phyloP scores from a whole-genome alignment of 2,113 vertebrate genomes.

The Tetraodon nigroviridis region DNA sequence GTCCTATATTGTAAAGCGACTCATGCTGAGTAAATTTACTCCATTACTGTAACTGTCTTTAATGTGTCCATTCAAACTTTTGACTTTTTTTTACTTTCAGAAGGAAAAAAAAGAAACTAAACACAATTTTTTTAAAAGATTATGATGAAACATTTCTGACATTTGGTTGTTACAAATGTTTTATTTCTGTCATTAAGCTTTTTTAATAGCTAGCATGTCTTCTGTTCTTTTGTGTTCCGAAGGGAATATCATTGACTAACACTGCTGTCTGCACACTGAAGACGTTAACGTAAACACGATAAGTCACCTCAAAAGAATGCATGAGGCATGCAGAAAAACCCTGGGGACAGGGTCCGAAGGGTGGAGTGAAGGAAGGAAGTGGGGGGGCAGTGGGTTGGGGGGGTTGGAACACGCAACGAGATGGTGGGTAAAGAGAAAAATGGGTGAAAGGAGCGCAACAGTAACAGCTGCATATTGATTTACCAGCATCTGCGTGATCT shows the following conservation, averaged over 20 bases:
- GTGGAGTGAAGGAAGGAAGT: slow-evolving; percentile 33
- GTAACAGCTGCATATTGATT: too few relatives aligned
- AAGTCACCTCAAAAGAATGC: slow-evolving; percentile 71
- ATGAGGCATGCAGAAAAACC: slow-evolving; percentile 55
- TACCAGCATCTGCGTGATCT: too few relatives aligned
- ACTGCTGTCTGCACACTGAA: slow-evolving; percentile 22
- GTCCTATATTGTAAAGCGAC: slow-evolving; percentile 16
- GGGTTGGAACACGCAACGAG: slow-evolving; percentile 27
- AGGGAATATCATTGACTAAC: neutral
- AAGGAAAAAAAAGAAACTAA: neutral
- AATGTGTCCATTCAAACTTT: neutral
- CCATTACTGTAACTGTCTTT: neutral
- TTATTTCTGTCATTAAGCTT: too few relatives aligned
- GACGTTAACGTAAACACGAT: slow-evolving; percentile 68
- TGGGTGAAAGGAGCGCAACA: slow-evolving; percentile 8
- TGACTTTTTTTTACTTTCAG: neutral
- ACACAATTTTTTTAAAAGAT: too few relatives aligned
- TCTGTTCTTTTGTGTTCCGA: neutral
- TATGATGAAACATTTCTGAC: too few relatives aligned
- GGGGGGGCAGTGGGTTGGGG: neutral
- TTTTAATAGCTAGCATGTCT: too few relatives aligned
- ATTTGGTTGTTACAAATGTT: too few relatives aligned
- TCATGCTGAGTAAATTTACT: neutral
- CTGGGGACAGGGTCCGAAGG: slow-evolving; percentile 42
- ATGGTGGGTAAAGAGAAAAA: slow-evolving; percentile 29